Evolutionary conservation across 2,888 invertebrate species (phyloP).

Genomic region (Campaea margaritaria): DNA sequence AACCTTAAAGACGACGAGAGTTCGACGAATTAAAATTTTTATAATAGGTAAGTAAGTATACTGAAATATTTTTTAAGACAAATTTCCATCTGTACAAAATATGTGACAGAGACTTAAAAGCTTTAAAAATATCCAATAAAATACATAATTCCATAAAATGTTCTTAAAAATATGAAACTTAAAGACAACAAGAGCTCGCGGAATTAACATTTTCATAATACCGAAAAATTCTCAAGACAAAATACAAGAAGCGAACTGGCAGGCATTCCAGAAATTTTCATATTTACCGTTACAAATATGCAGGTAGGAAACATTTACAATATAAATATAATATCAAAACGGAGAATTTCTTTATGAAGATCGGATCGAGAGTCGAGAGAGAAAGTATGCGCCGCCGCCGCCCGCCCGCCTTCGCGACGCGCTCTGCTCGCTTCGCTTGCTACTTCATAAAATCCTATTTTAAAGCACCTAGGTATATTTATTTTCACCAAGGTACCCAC

Average conservation of each 20-base stretch:
- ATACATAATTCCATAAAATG: neutral
- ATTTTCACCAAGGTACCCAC: neutral
- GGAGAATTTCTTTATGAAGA: constrained; percentile 86
- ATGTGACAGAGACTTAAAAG: neutral
- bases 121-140: neutral
- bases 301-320: constrained; percentile 84
- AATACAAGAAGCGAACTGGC: constrained; percentile 71
- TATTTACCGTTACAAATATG: constrained; percentile 86
- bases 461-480: constrained; percentile 11
- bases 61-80: neutral
- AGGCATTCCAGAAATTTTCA: constrained; percentile 84
- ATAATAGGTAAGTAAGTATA: too few relatives aligned
- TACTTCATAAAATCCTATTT: constrained; percentile 59
- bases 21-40: too few relatives aligned
- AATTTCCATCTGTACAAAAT: neutral
- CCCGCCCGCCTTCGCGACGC: constrained; percentile 62
- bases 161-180: constrained; percentile 19
- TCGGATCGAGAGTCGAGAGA: constrained; percentile 78
- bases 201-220: constrained; percentile 73
- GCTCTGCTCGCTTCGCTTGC: constrained; percentile 53
- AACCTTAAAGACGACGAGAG: too few relatives aligned
- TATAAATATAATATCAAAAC: constrained; percentile 86
- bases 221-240: constrained; percentile 76
- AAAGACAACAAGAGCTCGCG: constrained; percentile 45
- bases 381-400: constrained; percentile 70